Evolutionary conservation across 2,888 invertebrate species (phyloP).

Genomic region (Chrysolina oricalcia): DNA sequence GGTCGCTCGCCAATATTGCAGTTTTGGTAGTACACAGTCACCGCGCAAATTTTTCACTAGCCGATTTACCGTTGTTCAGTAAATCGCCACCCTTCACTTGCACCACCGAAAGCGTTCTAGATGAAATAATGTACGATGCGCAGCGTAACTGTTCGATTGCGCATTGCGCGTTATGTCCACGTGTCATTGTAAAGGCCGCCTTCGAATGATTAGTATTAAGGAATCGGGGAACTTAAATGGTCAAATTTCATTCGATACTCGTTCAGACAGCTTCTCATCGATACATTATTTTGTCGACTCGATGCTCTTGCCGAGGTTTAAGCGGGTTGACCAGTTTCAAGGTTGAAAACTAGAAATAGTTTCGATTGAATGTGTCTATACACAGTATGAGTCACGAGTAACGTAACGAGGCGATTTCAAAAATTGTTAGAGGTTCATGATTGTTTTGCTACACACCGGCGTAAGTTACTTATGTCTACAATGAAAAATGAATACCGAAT

Average conservation of each 20-base stretch:
- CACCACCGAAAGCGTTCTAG: not conserved
- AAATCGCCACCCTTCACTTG: conserved; percentile 12
- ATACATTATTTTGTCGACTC: conserved; percentile 3
- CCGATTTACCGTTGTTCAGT: conserved; percentile 33
- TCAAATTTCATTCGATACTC: not conserved
- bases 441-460: too few species aligned
- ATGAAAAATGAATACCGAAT: too few species aligned
- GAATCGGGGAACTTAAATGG: not conserved
- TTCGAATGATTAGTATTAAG: not conserved
- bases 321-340: conserved; percentile 28
- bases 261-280: not conserved
- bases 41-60: conserved; percentile 64
- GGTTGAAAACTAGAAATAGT: conserved; percentile 12
- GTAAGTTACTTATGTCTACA: too few species aligned
- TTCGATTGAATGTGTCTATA: not conserved
- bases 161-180: not conserved
- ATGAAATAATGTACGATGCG: conserved; percentile 5
- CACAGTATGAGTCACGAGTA: not conserved
- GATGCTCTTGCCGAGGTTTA: conserved; percentile 2
- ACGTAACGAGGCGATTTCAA: not conserved
- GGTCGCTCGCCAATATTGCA: conserved; percentile 93
- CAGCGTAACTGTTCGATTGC: not conserved
- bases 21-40: conserved; percentile 93
- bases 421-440: too few species aligned
- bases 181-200: not conserved